Evolutionary conservation across 2,113 vertebrate species (phyloP), one percentile per base, ranked within the genome.

Genomic region (Oryzias javanicus): DNA sequence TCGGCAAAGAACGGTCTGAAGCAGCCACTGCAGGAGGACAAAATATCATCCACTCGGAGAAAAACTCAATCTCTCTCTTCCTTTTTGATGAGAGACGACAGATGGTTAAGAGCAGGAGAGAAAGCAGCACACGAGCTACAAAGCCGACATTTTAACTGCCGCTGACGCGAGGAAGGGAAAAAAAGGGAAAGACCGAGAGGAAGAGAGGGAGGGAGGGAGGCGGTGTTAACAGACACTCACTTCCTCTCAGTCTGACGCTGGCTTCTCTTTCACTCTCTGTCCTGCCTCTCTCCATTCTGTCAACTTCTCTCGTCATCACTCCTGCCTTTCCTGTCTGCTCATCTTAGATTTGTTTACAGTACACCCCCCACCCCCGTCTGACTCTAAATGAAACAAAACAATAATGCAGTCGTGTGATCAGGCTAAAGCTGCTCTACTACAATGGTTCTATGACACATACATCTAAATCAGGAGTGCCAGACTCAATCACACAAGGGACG

Each of bases 141-240:
- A 78, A 77, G 86, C 89, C 84, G 90, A 91, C 91, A 89, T 91
- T 89, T 92, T 88, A 89, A 88, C 85, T 82, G 77, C 86, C 76
- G 80, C 76, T 87, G 86, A 90, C 84, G 74, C 79, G 77, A 74
- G 70, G 67, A 87, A 67, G 69, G 63, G 67, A 65, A 59, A 22
- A 63, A 60, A 54, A 20, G 44, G 16, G 16, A n/a, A 46, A 17
- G n/a, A n/a, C 16, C 65, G 8, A 5, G 53, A 19, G 45, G 67
- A 40, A 29, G 29, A n/a, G 24, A 51, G 48, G n/a, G 69, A 35
- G 67, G 25, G 40, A 64, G 48, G 35, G 78, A 75, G 69, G 67
- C 42, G 54, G 60, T 61, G 67, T 60, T 4, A 17, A 52, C 51
- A 35, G 13, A 79, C 80, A 54, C 51, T 61, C 67, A 72, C 75